Conservation (phyloP, 2,888 invertebrate species). For the Drosophila engyochracea region DNA sequence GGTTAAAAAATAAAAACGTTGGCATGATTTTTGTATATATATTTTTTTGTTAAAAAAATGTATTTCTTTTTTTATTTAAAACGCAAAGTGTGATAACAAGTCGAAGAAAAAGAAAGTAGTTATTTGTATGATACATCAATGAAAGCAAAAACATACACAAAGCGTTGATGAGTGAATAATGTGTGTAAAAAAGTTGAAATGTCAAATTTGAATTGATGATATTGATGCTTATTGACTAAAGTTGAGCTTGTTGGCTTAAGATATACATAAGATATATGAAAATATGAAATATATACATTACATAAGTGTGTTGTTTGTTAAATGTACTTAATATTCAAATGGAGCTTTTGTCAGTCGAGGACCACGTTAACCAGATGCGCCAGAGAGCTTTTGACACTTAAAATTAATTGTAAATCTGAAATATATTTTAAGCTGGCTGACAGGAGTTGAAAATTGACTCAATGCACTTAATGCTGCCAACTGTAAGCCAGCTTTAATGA, state of each 20-base stretch:
- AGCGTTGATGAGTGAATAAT: constrained; percentile 74
- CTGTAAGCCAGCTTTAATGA: constrained; percentile 26
- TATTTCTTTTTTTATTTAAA: constrained; percentile 53
- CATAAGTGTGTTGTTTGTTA: constrained; percentile 44
- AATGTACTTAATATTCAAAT: constrained; percentile 35
- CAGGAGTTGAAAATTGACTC: constrained; percentile 6
- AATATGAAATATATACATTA: constrained; percentile 59
- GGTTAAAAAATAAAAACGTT: constrained; percentile 66
- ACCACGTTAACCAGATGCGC: constrained; percentile 34
- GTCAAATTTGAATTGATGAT: constrained; percentile 26
- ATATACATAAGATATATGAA: constrained; percentile 45
- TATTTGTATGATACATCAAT: constrained; percentile 68
- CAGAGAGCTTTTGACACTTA: constrained; percentile 38
- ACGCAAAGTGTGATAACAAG: constrained; percentile 69
- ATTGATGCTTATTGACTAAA: constrained; percentile 50
- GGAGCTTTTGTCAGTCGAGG: constrained; percentile 29
- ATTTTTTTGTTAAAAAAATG: constrained; percentile 52
- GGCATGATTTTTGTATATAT: constrained; percentile 58
- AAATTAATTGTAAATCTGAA: constrained; percentile 46
- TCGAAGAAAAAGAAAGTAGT: constrained; percentile 55
- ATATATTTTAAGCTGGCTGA: constrained; percentile 22
- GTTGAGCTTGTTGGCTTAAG: constrained; percentile 38
- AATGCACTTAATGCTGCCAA: not conserved
- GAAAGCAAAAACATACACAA: constrained; percentile 79
- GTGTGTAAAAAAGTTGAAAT: constrained; percentile 23